phyloP scores from a whole-genome alignment of 2,888 invertebrate genomes.

The Lithophane leautieri region DNA sequence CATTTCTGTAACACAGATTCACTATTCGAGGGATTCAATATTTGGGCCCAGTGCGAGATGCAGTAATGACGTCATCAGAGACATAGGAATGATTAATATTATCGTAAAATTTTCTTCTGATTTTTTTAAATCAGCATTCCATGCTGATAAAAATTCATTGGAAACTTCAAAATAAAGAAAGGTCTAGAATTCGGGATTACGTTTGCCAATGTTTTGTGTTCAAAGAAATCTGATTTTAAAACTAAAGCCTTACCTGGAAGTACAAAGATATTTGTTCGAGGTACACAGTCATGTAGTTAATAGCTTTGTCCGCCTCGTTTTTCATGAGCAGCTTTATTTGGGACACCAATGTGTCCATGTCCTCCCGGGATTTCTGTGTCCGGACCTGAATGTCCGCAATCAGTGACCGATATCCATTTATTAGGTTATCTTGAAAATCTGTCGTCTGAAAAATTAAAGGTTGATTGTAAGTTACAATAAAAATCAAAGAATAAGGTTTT shows the following conservation, averaged over 20 bases:
- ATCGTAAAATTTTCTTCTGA: no score
- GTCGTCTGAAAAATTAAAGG: slow-evolving; percentile 79
- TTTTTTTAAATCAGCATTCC: no score
- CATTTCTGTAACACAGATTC: no score
- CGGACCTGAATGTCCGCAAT: slow-evolving; percentile 88
- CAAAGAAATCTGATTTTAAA: not conserved
- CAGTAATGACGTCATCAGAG: no score
- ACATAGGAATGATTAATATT: no score
- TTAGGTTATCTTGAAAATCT: slow-evolving; percentile 87
- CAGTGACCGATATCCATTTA: slow-evolving; percentile 87
- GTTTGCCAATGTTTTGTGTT: no score
- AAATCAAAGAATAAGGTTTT: no score
- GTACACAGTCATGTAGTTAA: slow-evolving; percentile 88
- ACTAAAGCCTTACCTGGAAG: slow-evolving; percentile 79
- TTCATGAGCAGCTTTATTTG: slow-evolving; percentile 89
- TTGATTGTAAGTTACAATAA: slow-evolving; percentile 8
- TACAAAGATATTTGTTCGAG: slow-evolving; percentile 88
- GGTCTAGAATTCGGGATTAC: no score
- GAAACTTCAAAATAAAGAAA: no score
- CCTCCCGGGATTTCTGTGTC: slow-evolving; percentile 87
- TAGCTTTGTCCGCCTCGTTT: slow-evolving; percentile 88
- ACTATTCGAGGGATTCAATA: no score
- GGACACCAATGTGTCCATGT: slow-evolving; percentile 88
- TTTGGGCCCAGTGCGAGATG: no score
- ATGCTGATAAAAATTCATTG: no score